Conservation (phyloP, 2,888 invertebrate genomes). For the Ormyrus thymus region DNA sequence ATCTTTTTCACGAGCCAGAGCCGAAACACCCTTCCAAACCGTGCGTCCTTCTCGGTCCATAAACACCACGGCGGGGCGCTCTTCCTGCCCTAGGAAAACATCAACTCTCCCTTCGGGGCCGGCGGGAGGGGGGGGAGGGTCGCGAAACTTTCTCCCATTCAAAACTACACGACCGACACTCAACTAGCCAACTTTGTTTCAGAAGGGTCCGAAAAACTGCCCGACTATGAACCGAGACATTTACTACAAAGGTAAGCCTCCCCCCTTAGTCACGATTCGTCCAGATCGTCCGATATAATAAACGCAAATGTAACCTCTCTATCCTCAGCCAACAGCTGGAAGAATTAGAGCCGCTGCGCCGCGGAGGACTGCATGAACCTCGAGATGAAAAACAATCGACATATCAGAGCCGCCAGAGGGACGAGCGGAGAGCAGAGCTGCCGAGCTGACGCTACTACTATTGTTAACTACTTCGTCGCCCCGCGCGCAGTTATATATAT, state of each 20-base stretch:
- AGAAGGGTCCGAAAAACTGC: slow-evolving; percentile 87
- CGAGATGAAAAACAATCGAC: slow-evolving; percentile 59
- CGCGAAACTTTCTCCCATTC: too few species aligned
- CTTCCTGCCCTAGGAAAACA: too few species aligned
- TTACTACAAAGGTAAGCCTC: slow-evolving; percentile 87
- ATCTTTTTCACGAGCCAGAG: too few species aligned
- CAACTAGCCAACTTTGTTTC: slow-evolving; percentile 67
- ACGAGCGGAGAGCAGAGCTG: slow-evolving; percentile 4
- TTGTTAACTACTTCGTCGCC: slow-evolving; percentile 7
- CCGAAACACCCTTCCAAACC: too few species aligned
- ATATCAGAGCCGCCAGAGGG: slow-evolving; percentile 60
- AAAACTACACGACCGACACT: too few species aligned
- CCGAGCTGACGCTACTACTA: neutral
- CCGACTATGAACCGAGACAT: slow-evolving; percentile 95
- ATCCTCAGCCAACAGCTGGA: slow-evolving; percentile 89
- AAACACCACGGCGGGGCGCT: too few species aligned
- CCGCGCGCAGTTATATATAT: neutral
- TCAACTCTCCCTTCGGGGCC: too few species aligned
- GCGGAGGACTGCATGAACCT: neutral
- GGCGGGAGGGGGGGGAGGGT: too few species aligned
- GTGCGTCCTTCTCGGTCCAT: too few species aligned
- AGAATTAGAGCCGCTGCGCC: slow-evolving; percentile 63
- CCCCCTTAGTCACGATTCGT: neutral
- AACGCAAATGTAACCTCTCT: slow-evolving; percentile 14
- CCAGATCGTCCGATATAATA: neutral